phyloP scores from a whole-genome alignment of 2,797 vertebrate species.

The Megaceryle alcyon region DNA sequence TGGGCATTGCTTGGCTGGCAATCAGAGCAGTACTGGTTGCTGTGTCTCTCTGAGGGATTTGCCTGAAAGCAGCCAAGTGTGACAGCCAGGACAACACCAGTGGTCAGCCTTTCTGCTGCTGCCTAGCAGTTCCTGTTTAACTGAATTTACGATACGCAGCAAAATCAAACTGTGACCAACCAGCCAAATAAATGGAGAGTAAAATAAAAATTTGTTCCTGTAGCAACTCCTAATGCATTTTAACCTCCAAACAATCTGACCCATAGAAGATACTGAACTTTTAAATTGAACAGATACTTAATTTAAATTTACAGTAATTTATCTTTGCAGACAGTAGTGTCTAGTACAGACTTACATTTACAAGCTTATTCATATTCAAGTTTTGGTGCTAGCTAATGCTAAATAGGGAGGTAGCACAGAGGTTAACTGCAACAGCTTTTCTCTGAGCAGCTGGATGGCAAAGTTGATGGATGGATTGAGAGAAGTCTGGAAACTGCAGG shows the following conservation, averaged over 20 bases:
- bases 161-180: neutral
- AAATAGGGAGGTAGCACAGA: neutral
- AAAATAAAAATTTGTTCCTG: neutral
- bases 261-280: neutral
- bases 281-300: neutral
- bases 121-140: neutral
- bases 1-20: accelerated
- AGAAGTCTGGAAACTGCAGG: neutral
- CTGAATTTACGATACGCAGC: neutral
- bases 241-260: neutral
- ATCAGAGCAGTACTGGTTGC: neutral
- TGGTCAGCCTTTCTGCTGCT: neutral
- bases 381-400: neutral
- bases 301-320: neutral
- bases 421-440: neutral
- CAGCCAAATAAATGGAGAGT: neutral
- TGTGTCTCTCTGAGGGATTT: neutral
- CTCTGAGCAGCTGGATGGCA: neutral
- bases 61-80: neutral
- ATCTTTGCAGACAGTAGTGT: neutral
- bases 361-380: neutral
- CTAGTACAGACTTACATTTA: neutral
- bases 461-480: neutral
- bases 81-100: neutral
- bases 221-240: neutral